phyloP scores from a whole-genome alignment of 2,113 vertebrate genomes.

The Prinia subflava region DNA sequence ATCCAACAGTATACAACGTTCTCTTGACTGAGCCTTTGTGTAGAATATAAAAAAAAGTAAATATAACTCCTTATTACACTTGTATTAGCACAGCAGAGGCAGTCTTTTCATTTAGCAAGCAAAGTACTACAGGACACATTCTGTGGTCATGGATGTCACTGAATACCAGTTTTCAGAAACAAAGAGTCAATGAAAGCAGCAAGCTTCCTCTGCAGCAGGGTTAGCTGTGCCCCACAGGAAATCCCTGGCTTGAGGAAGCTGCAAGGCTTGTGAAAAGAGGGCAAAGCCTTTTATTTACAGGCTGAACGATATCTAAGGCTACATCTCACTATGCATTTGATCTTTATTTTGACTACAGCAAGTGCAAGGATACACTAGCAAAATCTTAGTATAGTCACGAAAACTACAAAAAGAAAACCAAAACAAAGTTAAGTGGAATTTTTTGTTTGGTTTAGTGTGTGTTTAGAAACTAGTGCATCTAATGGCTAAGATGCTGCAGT shows the following conservation, averaged over 20 bases:
- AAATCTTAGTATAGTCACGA: neutral
- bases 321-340: neutral
- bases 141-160: neutral
- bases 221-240: conserved; percentile 64
- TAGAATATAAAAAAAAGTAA: neutral
- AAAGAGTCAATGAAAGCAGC: conserved; percentile 47
- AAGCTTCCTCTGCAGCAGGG: conserved; percentile 39
- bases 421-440: neutral
- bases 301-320: neutral
- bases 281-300: conserved; percentile 33
- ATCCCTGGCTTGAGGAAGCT: conserved; percentile 38
- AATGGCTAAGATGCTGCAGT: neutral
- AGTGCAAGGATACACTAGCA: neutral
- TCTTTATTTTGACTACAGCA: neutral
- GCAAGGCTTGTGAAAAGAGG: conserved; percentile 25
- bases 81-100: neutral
- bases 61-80: neutral
- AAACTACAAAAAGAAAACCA: neutral
- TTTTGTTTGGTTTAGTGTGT: neutral
- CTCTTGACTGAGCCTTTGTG: neutral
- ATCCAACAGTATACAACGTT: neutral
- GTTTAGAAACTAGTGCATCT: neutral
- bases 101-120: neutral
- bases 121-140: neutral
- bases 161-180: conserved; percentile 35